Base-by-base conservation (phyloP, 1,140 invertebrate genomes). In the Bombus fervidus region DNA sequence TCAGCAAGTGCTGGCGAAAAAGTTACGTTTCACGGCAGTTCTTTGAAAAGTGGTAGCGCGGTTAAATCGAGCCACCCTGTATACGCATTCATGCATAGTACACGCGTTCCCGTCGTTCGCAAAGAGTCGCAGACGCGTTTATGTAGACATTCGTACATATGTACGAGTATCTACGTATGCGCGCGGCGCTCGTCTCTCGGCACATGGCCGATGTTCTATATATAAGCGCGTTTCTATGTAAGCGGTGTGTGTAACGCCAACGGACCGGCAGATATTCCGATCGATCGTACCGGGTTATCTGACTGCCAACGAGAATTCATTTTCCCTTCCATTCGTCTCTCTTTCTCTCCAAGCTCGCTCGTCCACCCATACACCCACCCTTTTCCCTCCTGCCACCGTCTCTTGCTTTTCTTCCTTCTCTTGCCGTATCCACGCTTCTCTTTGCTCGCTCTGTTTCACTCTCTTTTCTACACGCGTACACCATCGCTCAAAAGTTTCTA, bases 281-380 rank as follows among this genome's bases (percentile, higher is more conserved):
- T 91, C 90, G 90, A 91, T 91, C 90, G 87, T 83, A 83, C 89
- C 84, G 87, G 85, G 89, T 91, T 91, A 91, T 91, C 85, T 75
- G 90, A 91, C 90, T 91, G 85, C 87, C 87, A 87, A 87, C 89
- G 87, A 88, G 87, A 91, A 91, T 91, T 91, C 89, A 91, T 91
- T 91, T 91, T 91, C 87, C 87, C 85, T 86, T 73, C 90, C 77
- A 76, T 86, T 68, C 77, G 28, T 53, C 75, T 62, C 59, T 76
- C 80, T 62, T 43, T 77, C 53, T 86, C 77, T 47, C 37, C 68
- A 8, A 0, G n/a, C 39, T 41, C 73, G 43, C 37, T 72, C 78
- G 74, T 76, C 28, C 47, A 83, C 73, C 69, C 73, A 53, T 31
- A 68, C 77, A 59, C 73, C 72, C 74, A 59, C 59, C 73, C 83